Evolutionary conservation across 2,797 vertebrate genomes (phyloP).

Genomic region (Myotis daubentonii): DNA sequence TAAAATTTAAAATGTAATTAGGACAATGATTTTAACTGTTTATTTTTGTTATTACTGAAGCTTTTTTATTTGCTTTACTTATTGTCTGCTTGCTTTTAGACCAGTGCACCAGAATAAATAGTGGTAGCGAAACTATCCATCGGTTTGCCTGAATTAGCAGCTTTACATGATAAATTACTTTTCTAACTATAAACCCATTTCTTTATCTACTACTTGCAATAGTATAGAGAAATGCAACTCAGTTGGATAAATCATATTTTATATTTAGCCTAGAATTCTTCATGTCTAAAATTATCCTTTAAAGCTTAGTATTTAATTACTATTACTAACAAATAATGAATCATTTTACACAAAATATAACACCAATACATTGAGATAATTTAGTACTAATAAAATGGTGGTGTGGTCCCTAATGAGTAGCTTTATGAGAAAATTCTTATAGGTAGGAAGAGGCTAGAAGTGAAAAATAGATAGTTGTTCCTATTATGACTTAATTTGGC

Average conservation of each 20-base stretch:
- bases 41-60: not conserved
- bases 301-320: not conserved
- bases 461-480: not conserved
- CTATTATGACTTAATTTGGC: not conserved
- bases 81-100: not conserved
- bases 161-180: slow-evolving; percentile 21
- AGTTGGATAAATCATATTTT: not conserved
- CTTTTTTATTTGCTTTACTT: not conserved
- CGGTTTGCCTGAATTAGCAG: slow-evolving; percentile 16
- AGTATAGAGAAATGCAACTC: not conserved
- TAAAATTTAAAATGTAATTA: slow-evolving; percentile 56
- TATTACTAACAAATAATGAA: not conserved
- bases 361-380: not conserved
- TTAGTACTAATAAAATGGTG: not conserved
- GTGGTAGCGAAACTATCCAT: not conserved
- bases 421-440: not conserved
- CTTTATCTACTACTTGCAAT: slow-evolving; percentile 3
- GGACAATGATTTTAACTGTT: not conserved
- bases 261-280: slow-evolving; percentile 5
- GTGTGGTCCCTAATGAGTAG: not conserved
- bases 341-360: not conserved
- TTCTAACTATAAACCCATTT: not conserved
- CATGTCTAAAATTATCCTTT: not conserved
- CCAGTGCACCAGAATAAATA: no score
- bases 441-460: not conserved